These are phyloP conservation scores for Xylocopa sonorina DNA, from an alignment of 1,140 invertebrate genomes.

Conservation along the genomic window DNA sequence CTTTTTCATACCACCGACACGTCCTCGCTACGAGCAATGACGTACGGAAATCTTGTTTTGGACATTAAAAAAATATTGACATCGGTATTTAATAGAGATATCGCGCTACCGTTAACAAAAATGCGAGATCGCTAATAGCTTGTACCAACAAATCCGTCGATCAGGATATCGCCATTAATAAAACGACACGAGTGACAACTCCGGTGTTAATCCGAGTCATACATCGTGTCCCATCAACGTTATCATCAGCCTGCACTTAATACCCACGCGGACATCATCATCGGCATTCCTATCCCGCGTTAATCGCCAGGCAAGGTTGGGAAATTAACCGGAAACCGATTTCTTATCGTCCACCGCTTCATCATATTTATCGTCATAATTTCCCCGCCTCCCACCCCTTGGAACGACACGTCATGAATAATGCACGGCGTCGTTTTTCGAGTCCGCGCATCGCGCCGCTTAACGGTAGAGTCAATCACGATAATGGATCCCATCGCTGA, in stretches of 20 bases:
- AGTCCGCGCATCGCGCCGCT: background rate
- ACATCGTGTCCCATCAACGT: background rate
- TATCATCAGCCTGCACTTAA: background rate
- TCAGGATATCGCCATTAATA: too few relatives aligned
- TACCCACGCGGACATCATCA: background rate
- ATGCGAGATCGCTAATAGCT: too few relatives aligned
- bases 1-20: too few relatives aligned
- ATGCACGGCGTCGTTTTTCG: conserved; percentile 32
- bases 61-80: too few relatives aligned
- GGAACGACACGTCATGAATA: conserved; percentile 25
- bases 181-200: too few relatives aligned
- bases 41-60: too few relatives aligned
- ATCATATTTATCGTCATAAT: conserved; percentile 37
- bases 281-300: too few relatives aligned
- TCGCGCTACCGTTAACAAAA: too few relatives aligned
- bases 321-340: conserved; percentile 3
- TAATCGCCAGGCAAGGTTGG: background rate
- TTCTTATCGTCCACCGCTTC: background rate
- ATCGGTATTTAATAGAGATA: too few relatives aligned
- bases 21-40: too few relatives aligned
- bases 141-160: too few relatives aligned
- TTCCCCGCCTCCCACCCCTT: too few relatives aligned
- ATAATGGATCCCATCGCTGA: conserved; percentile 38
- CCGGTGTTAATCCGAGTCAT: background rate
- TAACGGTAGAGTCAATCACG: conserved; percentile 43